Conservation (phyloP, 2,888 invertebrate species). For the Cacoxenus indagator region DNA sequence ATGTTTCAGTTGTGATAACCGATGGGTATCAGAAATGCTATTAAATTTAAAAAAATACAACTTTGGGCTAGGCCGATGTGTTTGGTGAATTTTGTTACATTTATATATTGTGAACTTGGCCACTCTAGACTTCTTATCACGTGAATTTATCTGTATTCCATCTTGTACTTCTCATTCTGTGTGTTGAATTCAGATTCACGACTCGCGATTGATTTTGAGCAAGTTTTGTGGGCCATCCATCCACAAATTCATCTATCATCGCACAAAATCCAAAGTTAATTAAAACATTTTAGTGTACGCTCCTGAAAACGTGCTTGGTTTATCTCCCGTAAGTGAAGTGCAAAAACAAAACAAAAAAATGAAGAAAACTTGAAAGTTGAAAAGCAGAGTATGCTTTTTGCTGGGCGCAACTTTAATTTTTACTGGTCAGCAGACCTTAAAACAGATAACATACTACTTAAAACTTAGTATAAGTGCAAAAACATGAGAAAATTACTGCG, state of each 20-base stretch:
- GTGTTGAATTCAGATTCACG: conserved; percentile 15
- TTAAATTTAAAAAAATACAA: too few relatives aligned
- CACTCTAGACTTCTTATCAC: conserved; percentile 71
- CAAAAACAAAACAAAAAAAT: neutral
- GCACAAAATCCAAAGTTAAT: conserved; percentile 5
- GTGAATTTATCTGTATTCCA: conserved; percentile 73
- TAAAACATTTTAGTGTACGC: neutral
- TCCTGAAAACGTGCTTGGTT: conserved; percentile 4
- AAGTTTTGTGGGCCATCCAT: conserved; percentile 23
- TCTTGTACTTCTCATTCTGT: conserved; percentile 71
- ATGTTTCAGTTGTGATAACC: too few relatives aligned
- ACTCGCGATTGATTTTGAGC: conserved; percentile 54
- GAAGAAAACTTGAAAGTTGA: neutral
- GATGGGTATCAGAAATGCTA: too few relatives aligned
- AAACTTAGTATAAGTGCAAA: too few relatives aligned
- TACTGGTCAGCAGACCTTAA: neutral
- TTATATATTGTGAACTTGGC: neutral
- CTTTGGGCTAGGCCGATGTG: too few relatives aligned
- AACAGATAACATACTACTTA: too few relatives aligned
- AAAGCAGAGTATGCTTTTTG: neutral
- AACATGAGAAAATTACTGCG: too few relatives aligned
- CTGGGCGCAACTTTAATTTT: neutral
- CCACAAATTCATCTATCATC: conserved; percentile 1
- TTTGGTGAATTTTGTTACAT: neutral
- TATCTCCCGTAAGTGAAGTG: neutral